Percentiles rank a stretch among this genome's conserved stretches.
Conservation (phyloP, 1,140 invertebrate species). For the Conopomorpha cramerella region DNA sequence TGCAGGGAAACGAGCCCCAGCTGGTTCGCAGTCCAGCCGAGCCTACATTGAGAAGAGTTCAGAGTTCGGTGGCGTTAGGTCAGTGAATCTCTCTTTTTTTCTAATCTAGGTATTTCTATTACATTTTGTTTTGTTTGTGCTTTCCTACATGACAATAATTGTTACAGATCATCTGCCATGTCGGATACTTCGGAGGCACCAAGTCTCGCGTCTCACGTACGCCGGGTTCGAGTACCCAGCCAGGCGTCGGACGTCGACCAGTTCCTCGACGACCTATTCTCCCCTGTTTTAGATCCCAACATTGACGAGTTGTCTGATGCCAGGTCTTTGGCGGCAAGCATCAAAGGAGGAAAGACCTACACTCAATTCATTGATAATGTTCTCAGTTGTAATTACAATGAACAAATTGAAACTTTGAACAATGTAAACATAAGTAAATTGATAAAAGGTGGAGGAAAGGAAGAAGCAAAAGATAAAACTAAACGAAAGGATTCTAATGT, state of each 20-base stretch:
- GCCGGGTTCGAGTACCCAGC: slow-evolving; percentile 85
- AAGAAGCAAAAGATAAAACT: slow-evolving; percentile 29
- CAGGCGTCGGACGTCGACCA: slow-evolving; percentile 96
- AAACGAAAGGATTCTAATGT: slow-evolving; percentile 43
- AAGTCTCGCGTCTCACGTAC: slow-evolving; percentile 87
- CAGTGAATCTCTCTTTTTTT: slow-evolving; percentile 5
- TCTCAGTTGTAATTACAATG: slow-evolving; percentile 34
- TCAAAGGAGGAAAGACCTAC: slow-evolving; percentile 75
- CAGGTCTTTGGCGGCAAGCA: slow-evolving; percentile 88
- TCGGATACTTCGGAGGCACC: slow-evolving; percentile 93
- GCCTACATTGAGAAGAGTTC: slow-evolving; percentile 81
- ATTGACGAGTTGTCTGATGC: slow-evolving; percentile 92
- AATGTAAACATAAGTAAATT: slow-evolving; percentile 20
- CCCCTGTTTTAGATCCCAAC: slow-evolving; percentile 89
- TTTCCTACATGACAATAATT: too few species aligned
- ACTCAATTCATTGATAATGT: slow-evolving; percentile 33
- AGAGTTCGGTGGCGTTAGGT: slow-evolving; percentile 72
- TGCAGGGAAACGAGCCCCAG: slow-evolving; percentile 72
- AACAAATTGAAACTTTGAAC: slow-evolving; percentile 28
- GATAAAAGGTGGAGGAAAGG: slow-evolving; percentile 64
- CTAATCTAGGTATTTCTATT: too few species aligned
- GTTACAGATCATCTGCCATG: slow-evolving; percentile 84
- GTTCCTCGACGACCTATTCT: slow-evolving; percentile 94
- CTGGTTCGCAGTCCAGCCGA: slow-evolving; percentile 83
- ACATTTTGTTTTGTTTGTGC: too few species aligned